A percentile compares a stretch with the other conserved stretches of the same genome.
Evolutionary conservation across 2,888 invertebrate genomes (phyloP).

Genomic region (Timema podura): DNA sequence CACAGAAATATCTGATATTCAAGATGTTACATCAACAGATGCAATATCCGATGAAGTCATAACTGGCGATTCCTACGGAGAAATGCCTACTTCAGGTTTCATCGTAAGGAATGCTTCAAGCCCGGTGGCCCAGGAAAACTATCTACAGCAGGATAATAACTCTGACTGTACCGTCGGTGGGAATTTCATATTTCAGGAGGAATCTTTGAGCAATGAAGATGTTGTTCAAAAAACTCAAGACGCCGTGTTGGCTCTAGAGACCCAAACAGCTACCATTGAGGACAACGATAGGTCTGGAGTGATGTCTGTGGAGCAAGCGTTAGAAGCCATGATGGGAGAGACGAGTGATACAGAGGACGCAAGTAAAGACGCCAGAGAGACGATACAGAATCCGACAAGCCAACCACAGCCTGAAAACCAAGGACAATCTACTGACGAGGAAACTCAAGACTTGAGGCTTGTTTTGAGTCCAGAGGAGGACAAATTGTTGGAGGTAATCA

Average conservation of each 20-base stretch:
- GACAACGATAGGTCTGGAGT: constrained; percentile 1
- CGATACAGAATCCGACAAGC: background rate
- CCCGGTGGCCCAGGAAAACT: background rate
- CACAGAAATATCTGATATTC: background rate
- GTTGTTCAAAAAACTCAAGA: background rate
- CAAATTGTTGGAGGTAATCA: constrained; percentile 11
- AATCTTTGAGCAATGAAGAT: constrained; percentile 11
- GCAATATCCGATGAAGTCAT: constrained; percentile 19
- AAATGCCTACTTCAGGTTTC: constrained; percentile 20
- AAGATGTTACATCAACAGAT: background rate
- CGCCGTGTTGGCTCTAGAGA: background rate
- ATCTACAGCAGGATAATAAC: background rate
- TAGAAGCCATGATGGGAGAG: constrained; percentile 35
- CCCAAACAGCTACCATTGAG: background rate
- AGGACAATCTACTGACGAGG: constrained; percentile 19
- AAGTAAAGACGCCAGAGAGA: constrained; percentile 7
- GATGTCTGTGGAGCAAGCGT: constrained; percentile 34
- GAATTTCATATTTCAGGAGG: constrained; percentile 16
- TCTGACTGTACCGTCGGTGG: background rate
- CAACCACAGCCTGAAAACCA: constrained; percentile 15
- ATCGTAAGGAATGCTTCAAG: background rate
- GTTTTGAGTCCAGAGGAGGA: constrained; percentile 24
- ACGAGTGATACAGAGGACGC: constrained; percentile 26
- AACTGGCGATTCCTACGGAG: constrained; percentile 20
- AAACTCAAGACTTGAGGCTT: constrained; percentile 24